Percentiles rank a stretch among this genome's conserved stretches.
Evolutionary conservation across 1,140 invertebrate genomes (phyloP).

Genomic region (Stegodyphus mimosarum): DNA sequence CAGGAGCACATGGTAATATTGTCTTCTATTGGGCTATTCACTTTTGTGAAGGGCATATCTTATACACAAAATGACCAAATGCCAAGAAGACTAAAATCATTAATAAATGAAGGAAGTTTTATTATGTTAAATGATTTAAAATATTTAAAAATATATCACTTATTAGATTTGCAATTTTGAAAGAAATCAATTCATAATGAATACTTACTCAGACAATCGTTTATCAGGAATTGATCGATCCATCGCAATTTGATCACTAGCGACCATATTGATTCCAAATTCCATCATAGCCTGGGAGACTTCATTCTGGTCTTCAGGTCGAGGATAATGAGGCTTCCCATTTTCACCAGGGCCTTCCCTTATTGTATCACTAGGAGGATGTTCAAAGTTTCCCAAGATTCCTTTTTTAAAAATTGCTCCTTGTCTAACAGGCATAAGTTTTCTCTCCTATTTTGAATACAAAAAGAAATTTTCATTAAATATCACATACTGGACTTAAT

Average conservation of each 20-base stretch:
- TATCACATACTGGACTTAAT: too few species aligned
- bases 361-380: constrained; percentile 69
- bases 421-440: constrained; percentile 6
- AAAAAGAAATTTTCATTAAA: neutral
- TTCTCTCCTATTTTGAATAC: neutral
- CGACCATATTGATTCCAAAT: constrained; percentile 97
- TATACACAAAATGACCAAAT: too few species aligned
- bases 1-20: too few species aligned
- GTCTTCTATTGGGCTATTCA: too few species aligned
- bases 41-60: too few species aligned
- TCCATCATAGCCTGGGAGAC: constrained; percentile 81
- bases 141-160: too few species aligned
- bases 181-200: neutral
- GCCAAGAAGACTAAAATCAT: too few species aligned
- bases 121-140: too few species aligned
- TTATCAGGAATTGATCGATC: constrained; percentile 88
- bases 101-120: too few species aligned
- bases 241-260: constrained; percentile 92
- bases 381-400: constrained; percentile 71
- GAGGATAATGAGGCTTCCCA: constrained; percentile 78
- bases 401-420: constrained; percentile 66
- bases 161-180: too few species aligned
- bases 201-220: constrained; percentile 80
- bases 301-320: constrained; percentile 81
- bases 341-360: constrained; percentile 84